Evolutionary conservation across 2,888 invertebrate species (phyloP).

Genomic region (Branchellion lobata): DNA sequence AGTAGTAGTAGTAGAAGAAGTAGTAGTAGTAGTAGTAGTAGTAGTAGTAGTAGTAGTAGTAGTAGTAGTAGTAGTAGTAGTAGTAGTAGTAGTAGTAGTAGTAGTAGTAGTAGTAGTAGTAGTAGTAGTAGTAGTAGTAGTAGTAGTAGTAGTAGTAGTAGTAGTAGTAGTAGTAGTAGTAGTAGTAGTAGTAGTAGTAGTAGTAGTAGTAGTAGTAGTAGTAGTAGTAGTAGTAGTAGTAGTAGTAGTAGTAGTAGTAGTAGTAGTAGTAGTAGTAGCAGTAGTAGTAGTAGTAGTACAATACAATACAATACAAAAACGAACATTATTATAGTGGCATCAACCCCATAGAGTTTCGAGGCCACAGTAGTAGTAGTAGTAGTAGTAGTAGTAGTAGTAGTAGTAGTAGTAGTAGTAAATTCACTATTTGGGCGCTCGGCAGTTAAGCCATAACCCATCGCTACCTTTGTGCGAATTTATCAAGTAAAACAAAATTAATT

Average conservation of each 20-base stretch:
- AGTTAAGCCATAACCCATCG: no score
- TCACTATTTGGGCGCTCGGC: no score
- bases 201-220: slow-evolving; percentile 32
- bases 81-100: background rate
- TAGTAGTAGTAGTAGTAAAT: no score
- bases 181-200: slow-evolving; percentile 23
- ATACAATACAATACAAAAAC: no score
- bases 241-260: slow-evolving; percentile 20
- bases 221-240: slow-evolving; percentile 26
- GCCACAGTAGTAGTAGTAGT: no score
- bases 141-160: slow-evolving; percentile 47
- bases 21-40: slow-evolving; percentile 43
- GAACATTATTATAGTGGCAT: no score
- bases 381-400: no score
- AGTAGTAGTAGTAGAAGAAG: slow-evolving; percentile 42
- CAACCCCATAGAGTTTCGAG: no score
- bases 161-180: slow-evolving; percentile 15
- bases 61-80: slow-evolving; percentile 11
- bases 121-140: slow-evolving; percentile 48
- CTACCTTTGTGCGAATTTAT: no score
- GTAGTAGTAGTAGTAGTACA: slow-evolving; percentile 21
- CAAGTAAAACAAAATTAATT: no score
- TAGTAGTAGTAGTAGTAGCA: slow-evolving; percentile 15
- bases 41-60: slow-evolving; percentile 38
- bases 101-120: slow-evolving; percentile 12